A percentile compares a stretch with the other conserved stretches of the same genome.
These are phyloP conservation scores for Conomelus anceps DNA, from an alignment of 2,888 invertebrate species.

Conservation along the genomic window DNA sequence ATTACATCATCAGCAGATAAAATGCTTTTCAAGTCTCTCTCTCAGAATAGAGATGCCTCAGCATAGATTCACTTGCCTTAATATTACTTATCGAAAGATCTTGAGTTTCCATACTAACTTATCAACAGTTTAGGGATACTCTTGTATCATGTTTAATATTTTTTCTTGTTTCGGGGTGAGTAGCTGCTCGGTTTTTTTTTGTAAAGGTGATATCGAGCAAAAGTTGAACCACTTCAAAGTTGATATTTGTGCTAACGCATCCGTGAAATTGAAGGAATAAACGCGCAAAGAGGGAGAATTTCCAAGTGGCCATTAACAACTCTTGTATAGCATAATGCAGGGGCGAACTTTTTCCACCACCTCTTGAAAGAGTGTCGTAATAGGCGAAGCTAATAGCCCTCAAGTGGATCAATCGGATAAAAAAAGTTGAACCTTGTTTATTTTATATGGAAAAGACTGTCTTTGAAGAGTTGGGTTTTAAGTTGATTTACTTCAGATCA, in stretches of 20 bases:
- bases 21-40: no score
- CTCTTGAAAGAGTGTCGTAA: background rate
- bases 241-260: background rate
- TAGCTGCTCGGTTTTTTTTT: background rate
- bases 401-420: background rate
- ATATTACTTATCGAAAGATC: background rate
- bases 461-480: background rate
- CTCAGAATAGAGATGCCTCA: no score
- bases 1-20: no score
- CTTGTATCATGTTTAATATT: background rate
- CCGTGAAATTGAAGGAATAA: background rate
- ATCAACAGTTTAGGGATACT: no score
- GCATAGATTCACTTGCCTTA: no score
- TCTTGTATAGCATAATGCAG: background rate
- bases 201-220: background rate
- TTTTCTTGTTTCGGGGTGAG: background rate
- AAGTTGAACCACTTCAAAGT: background rate
- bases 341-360: background rate
- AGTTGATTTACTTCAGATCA: background rate
- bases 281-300: background rate
- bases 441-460: background rate
- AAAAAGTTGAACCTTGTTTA: background rate
- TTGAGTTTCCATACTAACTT: no score
- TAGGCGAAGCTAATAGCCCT: background rate
- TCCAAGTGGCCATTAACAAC: background rate